phyloP scores from a whole-genome alignment of 2,113 vertebrate species.

The Gopherus evgoodei region DNA sequence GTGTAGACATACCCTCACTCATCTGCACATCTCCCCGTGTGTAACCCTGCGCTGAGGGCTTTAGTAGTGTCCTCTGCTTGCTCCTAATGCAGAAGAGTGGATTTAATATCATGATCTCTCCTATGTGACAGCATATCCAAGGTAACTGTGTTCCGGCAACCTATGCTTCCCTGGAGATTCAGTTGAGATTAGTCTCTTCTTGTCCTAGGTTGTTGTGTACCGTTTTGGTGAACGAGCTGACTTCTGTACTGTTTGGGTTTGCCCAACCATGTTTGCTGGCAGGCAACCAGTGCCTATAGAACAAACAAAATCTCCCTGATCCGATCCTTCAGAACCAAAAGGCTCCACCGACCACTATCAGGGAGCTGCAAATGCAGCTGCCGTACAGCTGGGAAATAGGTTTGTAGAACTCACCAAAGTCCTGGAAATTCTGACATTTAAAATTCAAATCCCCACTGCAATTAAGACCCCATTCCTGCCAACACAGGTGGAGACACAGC shows the following conservation, averaged over 20 bases:
- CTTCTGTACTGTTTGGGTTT: background rate
- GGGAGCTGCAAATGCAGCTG: background rate
- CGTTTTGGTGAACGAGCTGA: conserved; percentile 3
- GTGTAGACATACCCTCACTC: too few species aligned
- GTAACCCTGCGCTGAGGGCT: background rate
- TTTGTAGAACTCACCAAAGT: conserved; percentile 33
- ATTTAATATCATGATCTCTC: background rate
- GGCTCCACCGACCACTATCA: conserved; percentile 36
- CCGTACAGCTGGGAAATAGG: background rate
- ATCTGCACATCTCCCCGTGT: background rate
- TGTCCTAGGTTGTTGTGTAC: background rate
- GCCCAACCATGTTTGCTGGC: conserved; percentile 14
- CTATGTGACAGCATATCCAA: too few species aligned
- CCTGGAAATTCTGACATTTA: background rate
- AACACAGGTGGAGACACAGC: background rate
- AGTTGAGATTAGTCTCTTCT: fast-evolving
- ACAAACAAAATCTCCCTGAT: background rate
- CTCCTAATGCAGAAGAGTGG: background rate
- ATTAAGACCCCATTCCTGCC: background rate
- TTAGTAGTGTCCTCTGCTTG: fast-evolving
- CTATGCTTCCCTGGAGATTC: background rate
- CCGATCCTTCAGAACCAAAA: background rate
- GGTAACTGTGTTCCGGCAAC: background rate
- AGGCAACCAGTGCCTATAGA: background rate
- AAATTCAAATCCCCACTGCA: background rate